Conservation (phyloP, 2,113 vertebrate species). For the Pelodiscus sinensis region DNA sequence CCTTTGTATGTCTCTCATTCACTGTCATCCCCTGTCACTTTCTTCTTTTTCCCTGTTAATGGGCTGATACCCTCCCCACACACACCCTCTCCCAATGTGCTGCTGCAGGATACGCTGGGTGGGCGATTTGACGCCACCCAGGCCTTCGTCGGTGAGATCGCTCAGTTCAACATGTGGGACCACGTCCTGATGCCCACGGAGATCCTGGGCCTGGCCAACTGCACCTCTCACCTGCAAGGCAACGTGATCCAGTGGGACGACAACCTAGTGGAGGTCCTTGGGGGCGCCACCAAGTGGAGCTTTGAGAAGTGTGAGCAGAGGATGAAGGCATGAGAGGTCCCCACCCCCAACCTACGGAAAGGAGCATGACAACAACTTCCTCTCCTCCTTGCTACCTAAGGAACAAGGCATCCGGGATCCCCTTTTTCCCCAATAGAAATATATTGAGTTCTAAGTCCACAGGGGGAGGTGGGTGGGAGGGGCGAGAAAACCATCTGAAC, state of each 20-base stretch:
- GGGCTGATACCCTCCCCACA: neutral
- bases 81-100: neutral
- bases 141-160: conserved; percentile 93
- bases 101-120: conserved; percentile 87
- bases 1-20: neutral
- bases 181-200: conserved; percentile 87
- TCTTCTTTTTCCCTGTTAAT: neutral
- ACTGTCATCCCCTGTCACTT: neutral
- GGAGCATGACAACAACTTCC: neutral
- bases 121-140: conserved; percentile 95
- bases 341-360: conserved; percentile 21
- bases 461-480: neutral
- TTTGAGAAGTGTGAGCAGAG: conserved; percentile 86
- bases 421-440: conserved; percentile 1
- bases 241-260: conserved; percentile 94
- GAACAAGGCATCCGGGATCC: neutral
- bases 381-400: neutral
- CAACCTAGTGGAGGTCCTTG: conserved; percentile 88
- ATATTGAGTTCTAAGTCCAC: neutral
- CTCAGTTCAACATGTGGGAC: conserved; percentile 95
- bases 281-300: conserved; percentile 87
- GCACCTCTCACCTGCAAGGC: conserved; percentile 84
- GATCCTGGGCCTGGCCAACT: conserved; percentile 89
- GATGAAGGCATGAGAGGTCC: conserved; percentile 81
- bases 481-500: neutral